phyloP scores from a whole-genome alignment of 1,140 invertebrate species.

The Orussus abietinus region DNA sequence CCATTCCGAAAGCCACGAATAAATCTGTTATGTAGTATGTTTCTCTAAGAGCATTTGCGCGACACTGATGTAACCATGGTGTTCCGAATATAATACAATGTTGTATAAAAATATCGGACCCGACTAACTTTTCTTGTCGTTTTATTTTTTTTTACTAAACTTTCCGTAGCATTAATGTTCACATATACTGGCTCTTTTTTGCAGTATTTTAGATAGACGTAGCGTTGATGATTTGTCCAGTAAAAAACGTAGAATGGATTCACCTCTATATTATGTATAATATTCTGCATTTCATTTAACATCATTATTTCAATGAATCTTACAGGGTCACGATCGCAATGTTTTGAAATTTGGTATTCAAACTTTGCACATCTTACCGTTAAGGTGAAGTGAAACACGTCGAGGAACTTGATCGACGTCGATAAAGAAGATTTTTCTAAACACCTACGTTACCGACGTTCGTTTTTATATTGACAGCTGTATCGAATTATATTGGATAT shows the following conservation, averaged over 20 bases:
- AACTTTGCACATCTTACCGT: no score
- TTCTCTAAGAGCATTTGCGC: conserved; percentile 17
- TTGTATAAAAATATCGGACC: conserved; percentile 19
- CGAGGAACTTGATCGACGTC: no score
- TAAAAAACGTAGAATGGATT: conserved; percentile 13
- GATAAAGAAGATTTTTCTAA: no score
- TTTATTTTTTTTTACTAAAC: not conserved
- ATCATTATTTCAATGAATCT: no score
- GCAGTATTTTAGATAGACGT: conserved; percentile 12
- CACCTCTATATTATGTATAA: conserved; percentile 8
- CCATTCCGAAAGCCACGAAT: conserved; percentile 16
- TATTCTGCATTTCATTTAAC: no score
- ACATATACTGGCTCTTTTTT: conserved; percentile 3
- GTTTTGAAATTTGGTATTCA: no score
- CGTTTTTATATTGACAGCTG: no score
- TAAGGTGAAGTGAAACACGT: no score
- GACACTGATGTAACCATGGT: conserved; percentile 10
- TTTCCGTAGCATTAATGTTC: conserved; percentile 17
- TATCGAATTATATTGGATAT: no score
- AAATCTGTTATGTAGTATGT: conserved; percentile 16
- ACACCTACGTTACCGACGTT: no score
- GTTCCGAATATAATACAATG: conserved; percentile 7
- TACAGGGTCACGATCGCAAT: no score
- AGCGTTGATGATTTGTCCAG: conserved; percentile 13
- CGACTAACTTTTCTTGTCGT: conserved; percentile 9